Percentiles rank a stretch among this genome's conserved stretches.
phyloP scores from a whole-genome alignment of 2,797 vertebrate species.

The Gobio occitaniae region DNA sequence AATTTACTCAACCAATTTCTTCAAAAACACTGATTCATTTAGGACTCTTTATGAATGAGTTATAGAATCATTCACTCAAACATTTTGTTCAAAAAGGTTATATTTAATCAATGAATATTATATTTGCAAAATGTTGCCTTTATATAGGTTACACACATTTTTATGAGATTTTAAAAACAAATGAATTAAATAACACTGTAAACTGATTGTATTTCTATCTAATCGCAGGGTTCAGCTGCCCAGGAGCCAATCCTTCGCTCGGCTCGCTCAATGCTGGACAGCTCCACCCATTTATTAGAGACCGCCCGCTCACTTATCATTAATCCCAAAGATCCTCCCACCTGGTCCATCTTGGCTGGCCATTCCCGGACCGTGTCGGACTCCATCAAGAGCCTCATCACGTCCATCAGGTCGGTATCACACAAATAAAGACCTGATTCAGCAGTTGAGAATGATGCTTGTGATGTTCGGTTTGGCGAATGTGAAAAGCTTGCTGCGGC shows the following conservation, averaged over 20 bases:
- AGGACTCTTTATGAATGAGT: background rate
- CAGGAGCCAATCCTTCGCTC: conserved; percentile 95
- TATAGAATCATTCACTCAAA: background rate
- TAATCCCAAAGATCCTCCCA: conserved; percentile 97
- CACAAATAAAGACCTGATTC: background rate
- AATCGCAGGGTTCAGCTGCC: conserved; percentile 88
- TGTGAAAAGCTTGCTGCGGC: background rate
- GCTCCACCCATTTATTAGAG: conserved; percentile 91
- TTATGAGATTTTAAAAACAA: background rate
- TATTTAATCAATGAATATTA: background rate
- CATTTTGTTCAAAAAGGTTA: background rate
- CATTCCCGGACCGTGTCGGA: conserved; percentile 97
- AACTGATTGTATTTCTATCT: conserved; percentile 32
- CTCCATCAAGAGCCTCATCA: conserved; percentile 98
- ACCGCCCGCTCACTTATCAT: conserved; percentile 93
- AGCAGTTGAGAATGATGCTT: background rate
- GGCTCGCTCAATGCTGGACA: conserved; percentile 95
- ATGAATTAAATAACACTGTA: background rate
- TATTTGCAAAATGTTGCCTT: background rate
- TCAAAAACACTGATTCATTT: background rate
- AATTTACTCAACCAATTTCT: background rate
- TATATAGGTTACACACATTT: too few species aligned
- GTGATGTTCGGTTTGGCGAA: background rate
- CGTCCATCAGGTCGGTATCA: conserved; percentile 90
- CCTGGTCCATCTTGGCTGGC: conserved; percentile 94